Evolutionary conservation across 1,140 invertebrate genomes (phyloP).

Genomic region (Leptinotarsa texana): DNA sequence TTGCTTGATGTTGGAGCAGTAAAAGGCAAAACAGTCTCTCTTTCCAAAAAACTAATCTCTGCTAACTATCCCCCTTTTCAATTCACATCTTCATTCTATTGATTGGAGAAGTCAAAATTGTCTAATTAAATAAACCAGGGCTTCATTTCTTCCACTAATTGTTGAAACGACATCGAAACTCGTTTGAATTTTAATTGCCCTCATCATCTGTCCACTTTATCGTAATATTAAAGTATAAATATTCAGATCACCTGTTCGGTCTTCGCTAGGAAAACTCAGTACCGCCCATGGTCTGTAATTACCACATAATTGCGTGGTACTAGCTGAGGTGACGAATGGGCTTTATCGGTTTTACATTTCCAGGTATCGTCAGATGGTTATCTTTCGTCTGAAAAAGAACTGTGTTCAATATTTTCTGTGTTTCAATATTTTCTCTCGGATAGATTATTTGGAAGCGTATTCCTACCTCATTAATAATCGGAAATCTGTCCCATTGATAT

Average conservation of each 20-base stretch:
- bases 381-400: neutral
- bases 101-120: too few species aligned
- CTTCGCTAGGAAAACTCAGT: neutral
- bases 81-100: too few species aligned
- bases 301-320: neutral
- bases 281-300: neutral
- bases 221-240: neutral
- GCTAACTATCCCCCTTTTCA: too few species aligned
- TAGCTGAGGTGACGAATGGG: neutral
- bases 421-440: too few species aligned
- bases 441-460: too few species aligned
- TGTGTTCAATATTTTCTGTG: neutral
- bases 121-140: too few species aligned
- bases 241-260: neutral
- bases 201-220: neutral
- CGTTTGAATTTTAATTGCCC: neutral
- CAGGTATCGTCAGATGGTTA: slow-evolving; percentile 1
- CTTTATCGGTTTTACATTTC: neutral
- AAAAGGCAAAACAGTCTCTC: too few species aligned
- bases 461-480: too few species aligned
- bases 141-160: neutral
- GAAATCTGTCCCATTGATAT: too few species aligned
- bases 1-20: too few species aligned
- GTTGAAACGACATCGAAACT: neutral
- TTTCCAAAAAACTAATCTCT: too few species aligned